phyloP scores from a whole-genome alignment of 2,888 invertebrate species.

The Heliconius cydno region DNA sequence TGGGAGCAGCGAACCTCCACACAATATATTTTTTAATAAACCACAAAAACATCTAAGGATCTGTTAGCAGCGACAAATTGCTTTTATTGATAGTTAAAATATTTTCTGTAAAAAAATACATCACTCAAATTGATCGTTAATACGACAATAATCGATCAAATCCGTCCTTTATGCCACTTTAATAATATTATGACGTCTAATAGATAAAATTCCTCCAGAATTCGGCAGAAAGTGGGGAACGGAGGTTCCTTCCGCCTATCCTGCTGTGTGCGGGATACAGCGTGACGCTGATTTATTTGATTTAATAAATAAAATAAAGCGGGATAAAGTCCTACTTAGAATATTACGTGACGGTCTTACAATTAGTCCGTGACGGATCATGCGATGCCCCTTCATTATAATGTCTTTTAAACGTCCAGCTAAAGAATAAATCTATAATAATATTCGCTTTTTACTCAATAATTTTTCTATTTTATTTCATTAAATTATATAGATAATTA shows the following conservation, averaged over 20 bases:
- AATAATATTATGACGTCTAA: constrained; percentile 39
- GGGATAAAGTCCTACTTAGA: constrained; percentile 31
- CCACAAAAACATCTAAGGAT: constrained; percentile 39
- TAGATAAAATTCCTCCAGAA: constrained; percentile 21
- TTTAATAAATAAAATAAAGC: constrained; percentile 18
- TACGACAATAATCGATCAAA: constrained; percentile 40
- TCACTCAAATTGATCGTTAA: constrained; percentile 39
- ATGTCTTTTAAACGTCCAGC: constrained; percentile 30
- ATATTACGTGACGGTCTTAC: constrained; percentile 32
- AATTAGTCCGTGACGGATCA: constrained; percentile 34
- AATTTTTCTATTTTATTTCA: background rate
- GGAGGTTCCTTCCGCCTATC: too few relatives aligned
- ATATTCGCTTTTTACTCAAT: background rate
- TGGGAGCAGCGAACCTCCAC: constrained; percentile 41
- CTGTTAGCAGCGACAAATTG: constrained; percentile 49
- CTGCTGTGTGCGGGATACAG: too few relatives aligned
- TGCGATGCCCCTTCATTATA: constrained; percentile 36
- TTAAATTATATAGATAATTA: background rate
- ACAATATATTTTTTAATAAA: constrained; percentile 43
- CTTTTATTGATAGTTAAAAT: constrained; percentile 53
- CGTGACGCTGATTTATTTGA: too few relatives aligned
- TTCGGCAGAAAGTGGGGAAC: too few relatives aligned
- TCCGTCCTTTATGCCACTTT: constrained; percentile 21
- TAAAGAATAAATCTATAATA: constrained; percentile 36
- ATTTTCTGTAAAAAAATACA: constrained; percentile 37